Base-by-base conservation (phyloP, 2,888 invertebrate genomes). In the Cephus pulcher region DNA sequence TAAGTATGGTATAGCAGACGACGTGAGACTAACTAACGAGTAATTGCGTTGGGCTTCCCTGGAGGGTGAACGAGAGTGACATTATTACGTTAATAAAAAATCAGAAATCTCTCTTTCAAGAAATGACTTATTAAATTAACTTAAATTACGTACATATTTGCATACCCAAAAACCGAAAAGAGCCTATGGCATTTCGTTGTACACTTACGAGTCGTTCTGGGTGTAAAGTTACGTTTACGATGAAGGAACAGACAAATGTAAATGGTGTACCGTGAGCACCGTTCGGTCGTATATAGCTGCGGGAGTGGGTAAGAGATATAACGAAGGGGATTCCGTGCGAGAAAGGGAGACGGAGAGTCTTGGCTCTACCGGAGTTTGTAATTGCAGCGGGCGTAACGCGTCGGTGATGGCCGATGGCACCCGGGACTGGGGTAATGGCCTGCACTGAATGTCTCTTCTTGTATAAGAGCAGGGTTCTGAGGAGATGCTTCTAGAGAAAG, bases 321-420 rank as follows among this genome's bases (percentile, higher is more conserved):
- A 70, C 4, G 32, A 70, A 70, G 30, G 70, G 4, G 12, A 30
- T 12, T 70, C 32, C 12, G 70, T 30, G 12, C 12, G 71, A 69
- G 35, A 78, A 35, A 71, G 56, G 35, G 33, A 37, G 75, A 70
- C 75, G 75, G 78, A 68, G 74, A 75, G 76, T 37, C 83, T 83
- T 84, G 85, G 84, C 83, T 84, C 87, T 85, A 86, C 86, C 86
- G 83, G 86, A 88, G 88, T 89, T 89, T 89, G 89, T 90, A 90
- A 90, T 90, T 90, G 89, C 90, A 86, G 85, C 84, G 86, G 89
- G 87, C 89, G 89, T 88, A 89, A 89, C 89, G 89, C 89, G 88
- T 85, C 86, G 86, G 84, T 88, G 89, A 89, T 90, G 88, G 88
- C 88, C 89, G 88, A 90, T 89, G 88, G 88, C 86, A 86, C 84